A percentile compares a stretch with the other conserved stretches of the same genome.
phyloP scores from a whole-genome alignment of 2,888 invertebrate species.

The Matsumyia berberina region DNA sequence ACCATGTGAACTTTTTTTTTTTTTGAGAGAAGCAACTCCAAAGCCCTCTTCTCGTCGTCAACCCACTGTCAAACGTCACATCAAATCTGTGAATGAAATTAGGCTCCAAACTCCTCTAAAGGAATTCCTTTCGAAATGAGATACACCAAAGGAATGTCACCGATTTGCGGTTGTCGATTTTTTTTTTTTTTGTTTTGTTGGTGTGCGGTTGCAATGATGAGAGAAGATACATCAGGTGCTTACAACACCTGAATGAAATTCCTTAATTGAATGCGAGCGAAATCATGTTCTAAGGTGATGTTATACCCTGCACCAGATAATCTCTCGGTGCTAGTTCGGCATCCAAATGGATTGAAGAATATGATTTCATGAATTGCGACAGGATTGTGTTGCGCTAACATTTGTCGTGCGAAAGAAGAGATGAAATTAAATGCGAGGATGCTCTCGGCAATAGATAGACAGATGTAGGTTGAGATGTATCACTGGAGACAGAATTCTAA shows the following conservation, averaged over 20 bases:
- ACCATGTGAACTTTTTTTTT: conserved; percentile 12
- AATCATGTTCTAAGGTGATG: conserved; percentile 34
- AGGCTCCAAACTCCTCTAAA: conserved; percentile 19
- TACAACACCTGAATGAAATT: conserved; percentile 62
- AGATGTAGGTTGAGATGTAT: neutral
- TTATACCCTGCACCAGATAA: conserved; percentile 40
- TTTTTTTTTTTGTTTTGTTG: too few relatives aligned
- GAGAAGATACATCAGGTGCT: conserved; percentile 75
- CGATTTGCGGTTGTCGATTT: too few relatives aligned
- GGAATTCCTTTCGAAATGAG: conserved; percentile 52
- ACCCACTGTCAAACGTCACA: too few relatives aligned
- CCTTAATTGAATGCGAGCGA: conserved; percentile 52
- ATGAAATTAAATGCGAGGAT: neutral
- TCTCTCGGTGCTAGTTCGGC: conserved; percentile 52
- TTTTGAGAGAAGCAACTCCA: too few relatives aligned
- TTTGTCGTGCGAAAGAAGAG: neutral
- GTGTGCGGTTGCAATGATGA: conserved; percentile 56
- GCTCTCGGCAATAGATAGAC: conserved; percentile 14
- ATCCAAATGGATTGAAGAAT: conserved; percentile 15
- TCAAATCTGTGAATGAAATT: conserved; percentile 67
- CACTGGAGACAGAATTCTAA: conserved; percentile 47
- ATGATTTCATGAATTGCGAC: conserved; percentile 17
- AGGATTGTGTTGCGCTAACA: conserved; percentile 30
- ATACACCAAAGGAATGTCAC: conserved; percentile 52
- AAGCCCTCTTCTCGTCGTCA: too few relatives aligned